These are phyloP conservation scores for Rugalucina vietnamica DNA, from an alignment of 2,888 invertebrate species.

Conservation along the genomic window DNA sequence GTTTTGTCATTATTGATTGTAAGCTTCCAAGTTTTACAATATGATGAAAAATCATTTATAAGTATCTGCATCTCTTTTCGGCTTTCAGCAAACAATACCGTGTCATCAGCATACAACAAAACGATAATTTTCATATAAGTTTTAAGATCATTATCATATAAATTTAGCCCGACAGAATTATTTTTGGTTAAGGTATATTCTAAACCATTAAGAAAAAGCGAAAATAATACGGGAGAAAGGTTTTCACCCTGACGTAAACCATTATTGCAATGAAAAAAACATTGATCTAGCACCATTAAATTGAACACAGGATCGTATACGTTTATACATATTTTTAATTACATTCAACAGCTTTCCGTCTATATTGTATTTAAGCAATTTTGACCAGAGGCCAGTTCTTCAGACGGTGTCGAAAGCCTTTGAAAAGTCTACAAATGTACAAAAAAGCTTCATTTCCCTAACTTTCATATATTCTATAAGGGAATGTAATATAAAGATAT, in stretches of 20 bases:
- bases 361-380: background rate
- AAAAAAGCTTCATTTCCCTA: background rate
- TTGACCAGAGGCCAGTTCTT: background rate
- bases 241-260: background rate
- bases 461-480: background rate
- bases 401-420: background rate
- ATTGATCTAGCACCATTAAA: background rate
- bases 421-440: background rate
- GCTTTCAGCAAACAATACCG: background rate
- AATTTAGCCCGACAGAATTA: background rate
- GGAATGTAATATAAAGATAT: background rate
- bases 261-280: background rate
- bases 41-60: background rate
- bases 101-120: background rate
- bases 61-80: background rate
- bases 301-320: background rate
- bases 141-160: background rate
- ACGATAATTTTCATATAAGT: background rate
- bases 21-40: background rate
- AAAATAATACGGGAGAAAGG: background rate
- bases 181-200: background rate
- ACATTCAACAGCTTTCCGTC: background rate
- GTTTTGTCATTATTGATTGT: background rate
- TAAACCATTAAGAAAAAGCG: background rate
- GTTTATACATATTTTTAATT: background rate